phyloP scores from a whole-genome alignment of 1,140 invertebrate genomes.

The Ylistrum balloti region DNA sequence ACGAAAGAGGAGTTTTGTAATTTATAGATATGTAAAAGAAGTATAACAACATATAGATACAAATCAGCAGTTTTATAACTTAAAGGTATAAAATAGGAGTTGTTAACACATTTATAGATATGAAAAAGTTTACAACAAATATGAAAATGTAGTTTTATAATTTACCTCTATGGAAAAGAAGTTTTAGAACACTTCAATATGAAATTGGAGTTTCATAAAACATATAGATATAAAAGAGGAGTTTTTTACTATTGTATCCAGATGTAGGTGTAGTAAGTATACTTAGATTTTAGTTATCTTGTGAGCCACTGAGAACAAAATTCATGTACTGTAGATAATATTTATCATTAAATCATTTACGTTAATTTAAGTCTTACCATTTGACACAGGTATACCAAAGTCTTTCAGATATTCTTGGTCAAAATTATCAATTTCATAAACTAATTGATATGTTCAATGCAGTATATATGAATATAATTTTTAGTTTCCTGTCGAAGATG shows the following conservation, averaged over 20 bases:
- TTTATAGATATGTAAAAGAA: too few species aligned
- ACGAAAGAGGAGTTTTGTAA: too few species aligned
- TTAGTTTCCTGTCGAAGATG: not conserved
- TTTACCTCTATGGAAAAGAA: too few species aligned
- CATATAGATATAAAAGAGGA: not conserved
- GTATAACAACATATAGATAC: too few species aligned
- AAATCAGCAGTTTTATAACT: too few species aligned
- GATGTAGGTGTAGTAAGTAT: too few species aligned
- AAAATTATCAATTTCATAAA: not conserved
- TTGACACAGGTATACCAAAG: not conserved
- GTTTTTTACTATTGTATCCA: too few species aligned
- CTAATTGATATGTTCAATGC: not conserved
- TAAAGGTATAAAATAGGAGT: too few species aligned
- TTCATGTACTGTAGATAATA: not conserved
- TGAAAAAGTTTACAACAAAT: too few species aligned
- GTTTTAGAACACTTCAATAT: too few species aligned
- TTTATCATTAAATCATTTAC: not conserved
- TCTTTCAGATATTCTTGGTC: slow-evolving; percentile 31
- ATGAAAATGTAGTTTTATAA: too few species aligned
- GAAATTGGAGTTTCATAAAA: not conserved
- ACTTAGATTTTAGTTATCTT: not conserved
- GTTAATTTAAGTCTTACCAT: not conserved
- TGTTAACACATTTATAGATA: too few species aligned
- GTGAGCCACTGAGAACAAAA: slow-evolving; percentile 1
- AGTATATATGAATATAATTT: not conserved